Evolutionary conservation across 1,140 invertebrate genomes (phyloP).

Genomic region (Trichomalopsis sarcophagae): DNA sequence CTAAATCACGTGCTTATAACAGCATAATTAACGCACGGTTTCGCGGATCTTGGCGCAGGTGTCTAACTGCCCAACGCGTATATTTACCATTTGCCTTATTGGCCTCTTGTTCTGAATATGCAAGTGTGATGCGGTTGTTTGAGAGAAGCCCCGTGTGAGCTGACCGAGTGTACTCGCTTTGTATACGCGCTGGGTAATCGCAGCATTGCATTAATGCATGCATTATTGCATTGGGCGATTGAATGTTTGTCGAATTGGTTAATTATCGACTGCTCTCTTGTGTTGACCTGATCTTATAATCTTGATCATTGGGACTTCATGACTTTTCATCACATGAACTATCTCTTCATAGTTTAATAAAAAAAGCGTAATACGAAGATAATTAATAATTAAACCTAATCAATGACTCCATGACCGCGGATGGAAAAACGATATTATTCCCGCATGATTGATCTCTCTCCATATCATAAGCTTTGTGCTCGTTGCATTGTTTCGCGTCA

Average conservation of each 20-base stretch:
- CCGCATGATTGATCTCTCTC: too few species aligned
- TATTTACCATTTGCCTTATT: neutral
- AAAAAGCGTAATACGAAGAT: too few species aligned
- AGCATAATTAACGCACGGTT: neutral
- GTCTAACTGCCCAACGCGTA: neutral
- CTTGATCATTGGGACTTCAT: too few species aligned
- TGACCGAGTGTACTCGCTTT: neutral
- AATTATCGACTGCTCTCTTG: neutral
- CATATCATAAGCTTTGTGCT: too few species aligned
- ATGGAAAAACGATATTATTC: too few species aligned
- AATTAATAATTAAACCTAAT: too few species aligned
- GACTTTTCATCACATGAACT: too few species aligned
- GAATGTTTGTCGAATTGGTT: neutral
- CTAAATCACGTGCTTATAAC: neutral
- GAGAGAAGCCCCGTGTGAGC: neutral
- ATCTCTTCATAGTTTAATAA: too few species aligned
- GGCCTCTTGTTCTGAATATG: neutral
- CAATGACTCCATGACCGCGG: too few species aligned
- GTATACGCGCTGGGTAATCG: neutral
- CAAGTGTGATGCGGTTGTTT: neutral
- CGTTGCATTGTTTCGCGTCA: too few species aligned
- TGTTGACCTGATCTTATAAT: neutral
- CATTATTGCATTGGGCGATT: neutral
- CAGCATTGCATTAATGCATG: neutral
- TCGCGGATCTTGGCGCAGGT: neutral